A percentile compares a stretch with the other conserved stretches of the same genome.
These are phyloP conservation scores for Cromileptes altivelis DNA, from an alignment of 2,113 vertebrate species.

Conservation along the genomic window DNA sequence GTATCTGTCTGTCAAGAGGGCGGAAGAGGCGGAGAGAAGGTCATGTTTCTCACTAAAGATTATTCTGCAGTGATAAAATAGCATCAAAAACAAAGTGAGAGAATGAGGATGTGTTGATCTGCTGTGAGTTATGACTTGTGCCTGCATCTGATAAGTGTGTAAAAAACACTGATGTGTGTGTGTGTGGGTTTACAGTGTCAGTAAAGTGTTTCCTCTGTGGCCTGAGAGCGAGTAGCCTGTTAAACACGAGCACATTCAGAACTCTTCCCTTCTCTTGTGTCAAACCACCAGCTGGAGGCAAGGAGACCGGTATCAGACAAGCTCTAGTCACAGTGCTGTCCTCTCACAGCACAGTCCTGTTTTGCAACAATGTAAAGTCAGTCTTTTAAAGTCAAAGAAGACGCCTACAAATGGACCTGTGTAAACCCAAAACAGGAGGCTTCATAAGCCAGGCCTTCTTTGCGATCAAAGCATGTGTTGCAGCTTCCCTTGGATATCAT, in stretches of 20 bases:
- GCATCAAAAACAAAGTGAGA: neutral
- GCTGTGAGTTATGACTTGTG: neutral
- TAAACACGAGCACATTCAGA: neutral
- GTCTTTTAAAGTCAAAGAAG: slow-evolving; percentile 3
- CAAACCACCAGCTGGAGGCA: neutral
- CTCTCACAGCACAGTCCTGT: neutral
- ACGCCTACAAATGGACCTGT: neutral
- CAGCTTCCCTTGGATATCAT: slow-evolving; percentile 32
- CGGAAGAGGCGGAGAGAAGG: neutral
- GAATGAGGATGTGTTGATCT: slow-evolving; percentile 14
- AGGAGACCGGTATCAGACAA: neutral
- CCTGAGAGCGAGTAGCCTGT: neutral
- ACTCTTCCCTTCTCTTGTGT: neutral
- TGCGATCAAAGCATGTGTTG: slow-evolving; percentile 8
- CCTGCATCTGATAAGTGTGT: neutral
- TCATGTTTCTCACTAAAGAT: neutral
- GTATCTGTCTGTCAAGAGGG: slow-evolving; percentile 9
- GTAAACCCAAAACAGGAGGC: neutral
- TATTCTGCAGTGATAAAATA: slow-evolving; percentile 7
- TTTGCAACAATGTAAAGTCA: too few relatives aligned
- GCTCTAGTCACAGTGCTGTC: neutral
- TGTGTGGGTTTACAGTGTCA: neutral
- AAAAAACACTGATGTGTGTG: neutral
- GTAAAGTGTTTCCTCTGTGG: neutral
- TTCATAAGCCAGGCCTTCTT: neutral